Evolutionary conservation across 2,113 vertebrate genomes (phyloP).

Genomic region (Phalacrocorax brasilianus): DNA sequence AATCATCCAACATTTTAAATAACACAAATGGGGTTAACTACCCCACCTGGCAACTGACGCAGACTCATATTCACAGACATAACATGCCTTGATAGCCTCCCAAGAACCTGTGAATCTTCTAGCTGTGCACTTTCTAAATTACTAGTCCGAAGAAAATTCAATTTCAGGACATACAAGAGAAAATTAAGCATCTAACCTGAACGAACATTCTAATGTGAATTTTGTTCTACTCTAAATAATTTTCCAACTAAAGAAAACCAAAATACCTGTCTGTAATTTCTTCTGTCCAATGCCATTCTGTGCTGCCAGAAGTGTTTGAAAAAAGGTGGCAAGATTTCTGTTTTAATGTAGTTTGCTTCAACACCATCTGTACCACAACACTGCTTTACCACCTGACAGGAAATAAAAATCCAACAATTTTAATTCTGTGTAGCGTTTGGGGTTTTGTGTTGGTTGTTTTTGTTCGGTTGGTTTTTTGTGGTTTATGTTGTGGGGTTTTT

Average conservation of each 20-base stretch:
- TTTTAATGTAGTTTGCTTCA: constrained; percentile 99
- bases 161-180: not conserved
- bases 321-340: constrained; percentile 97
- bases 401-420: not conserved
- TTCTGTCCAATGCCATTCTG: constrained; percentile 96
- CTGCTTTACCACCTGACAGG: constrained; percentile 92
- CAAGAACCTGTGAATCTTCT: not conserved
- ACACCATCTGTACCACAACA: constrained; percentile 98
- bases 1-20: not conserved
- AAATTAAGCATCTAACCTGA: not conserved
- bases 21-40: not conserved
- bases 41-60: not conserved
- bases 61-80: not conserved
- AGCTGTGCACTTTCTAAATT: not conserved
- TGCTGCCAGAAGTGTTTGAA: constrained; percentile 99
- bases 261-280: constrained; percentile 97
- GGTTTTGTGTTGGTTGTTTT: not conserved
- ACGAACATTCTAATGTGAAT: not conserved
- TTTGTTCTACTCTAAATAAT: not conserved
- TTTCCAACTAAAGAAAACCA: not conserved
- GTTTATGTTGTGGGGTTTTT: not conserved
- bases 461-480: not conserved
- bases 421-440: not conserved
- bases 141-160: not conserved
- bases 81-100: not conserved